Evolutionary conservation across 23 tunicate species (phyloP), one percentile per base, ranked within the genome.

Genomic region (Diplosoma virens): DNA sequence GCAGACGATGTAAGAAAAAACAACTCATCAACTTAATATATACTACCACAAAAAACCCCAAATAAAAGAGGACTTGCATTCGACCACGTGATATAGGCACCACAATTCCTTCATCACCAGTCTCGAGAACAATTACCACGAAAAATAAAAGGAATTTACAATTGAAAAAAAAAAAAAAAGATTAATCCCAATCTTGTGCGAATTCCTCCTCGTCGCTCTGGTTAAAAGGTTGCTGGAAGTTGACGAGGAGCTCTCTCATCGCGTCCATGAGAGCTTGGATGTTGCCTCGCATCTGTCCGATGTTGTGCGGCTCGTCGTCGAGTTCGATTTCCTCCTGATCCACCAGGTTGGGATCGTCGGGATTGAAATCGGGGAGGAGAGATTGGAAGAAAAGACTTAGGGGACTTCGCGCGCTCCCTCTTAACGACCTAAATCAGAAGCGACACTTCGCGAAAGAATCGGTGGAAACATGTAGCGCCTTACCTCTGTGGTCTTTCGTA

Each of bases 111-210:
- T n/a, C n/a, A n/a, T n/a, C n/a, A n/a, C n/a, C n/a, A n/a, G n/a
- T n/a, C n/a, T n/a, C n/a, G n/a, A n/a, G n/a, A n/a, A n/a, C n/a
- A n/a, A n/a, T n/a, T 14, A 7, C 50, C 50, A 41, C 9, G 9
- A 41, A 9, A 9, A 41, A 41, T 41, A 41, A 41, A 9, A 14
- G 50, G 9, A 41, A 41, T 41, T 41, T 41, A 14, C 11, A 14
- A 41, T 14, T 41, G 9, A 41, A n/a, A n/a, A n/a, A n/a, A n/a
- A n/a, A n/a, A n/a, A n/a, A n/a, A n/a, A n/a, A n/a, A 14, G 11
- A 21, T 86, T 59, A 89, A 63, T 89, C 96, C 96, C 96, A 89
- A 23, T 89, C 96, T 23, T 89, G 89, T 11, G 37, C 88, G 25
- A 60, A 78, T 14, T 83, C 87, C 45, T 70, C 88, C 32, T 80